Evolutionary conservation across 2,113 vertebrate species (phyloP), one percentile per base, ranked within the genome.

Genomic region (Muntiacus muntjak): DNA sequence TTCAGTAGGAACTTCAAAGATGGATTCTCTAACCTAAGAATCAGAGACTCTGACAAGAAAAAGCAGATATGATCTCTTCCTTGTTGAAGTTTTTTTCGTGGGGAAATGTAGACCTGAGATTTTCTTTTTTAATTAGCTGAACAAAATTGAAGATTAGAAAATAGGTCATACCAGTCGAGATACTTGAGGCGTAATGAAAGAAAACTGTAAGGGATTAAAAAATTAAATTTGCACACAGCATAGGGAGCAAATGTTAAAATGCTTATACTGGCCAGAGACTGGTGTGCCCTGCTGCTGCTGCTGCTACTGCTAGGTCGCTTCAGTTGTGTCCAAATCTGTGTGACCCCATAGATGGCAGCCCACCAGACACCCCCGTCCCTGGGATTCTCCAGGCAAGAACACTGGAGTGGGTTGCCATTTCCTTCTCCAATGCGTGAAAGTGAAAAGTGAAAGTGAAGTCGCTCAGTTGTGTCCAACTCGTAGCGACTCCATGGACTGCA

Each of bases 171-270:
- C n/a, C 33, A 43, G 25, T 67, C 16, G 43, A 95, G 60, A 60
- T 40, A 55, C 25, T 82, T 83, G n/a, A 58, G 45, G 23, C 2
- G 21, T 92, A 87, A 28, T 92, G 52, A 97, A 88, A 85, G 57
- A 91, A 87, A 88, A 89, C 43, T 89, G 62, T 52, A 89, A 92
- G 57, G 50, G 43, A 87, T 93, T 93, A 95, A 85, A 82, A 96
- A 82, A 55, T 84, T 57, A 81, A 92, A 30, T 84, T 52, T 91
- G 13, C 62, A 47, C 16, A 62, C 16, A 67, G 55, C 82, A 67
- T 8, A 28, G 19, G 90, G 87, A 62, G n/a, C 76, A 95, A 62
- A 54, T 47, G 40, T 89, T 81, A 64, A 89, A 64, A 82, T 74
- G 84, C 14, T 36, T 74, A 4, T 2, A 43, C 12, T 67, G 85